Evolutionary conservation across 2,113 vertebrate species (phyloP).

Genomic region (Elephantulus edwardii): DNA sequence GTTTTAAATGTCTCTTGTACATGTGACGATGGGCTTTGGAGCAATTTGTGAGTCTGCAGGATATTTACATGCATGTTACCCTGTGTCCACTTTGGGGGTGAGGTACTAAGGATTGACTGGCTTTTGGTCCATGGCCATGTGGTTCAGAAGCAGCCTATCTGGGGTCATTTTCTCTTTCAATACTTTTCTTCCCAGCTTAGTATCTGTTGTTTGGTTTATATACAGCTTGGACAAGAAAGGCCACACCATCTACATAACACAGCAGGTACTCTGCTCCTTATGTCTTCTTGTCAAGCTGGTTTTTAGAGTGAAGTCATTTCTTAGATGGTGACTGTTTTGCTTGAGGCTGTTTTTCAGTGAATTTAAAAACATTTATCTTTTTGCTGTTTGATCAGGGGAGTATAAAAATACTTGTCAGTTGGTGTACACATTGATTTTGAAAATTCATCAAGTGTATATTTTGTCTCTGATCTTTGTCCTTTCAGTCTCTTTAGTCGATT

Average conservation of each 20-base stretch:
- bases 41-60: neutral
- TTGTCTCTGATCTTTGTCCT: constrained; percentile 34
- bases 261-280: neutral
- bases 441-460: constrained; percentile 12
- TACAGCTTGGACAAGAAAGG: constrained; percentile 1
- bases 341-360: constrained; percentile 55
- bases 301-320: constrained; percentile 35
- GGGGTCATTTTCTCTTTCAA: neutral
- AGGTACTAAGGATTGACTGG: neutral
- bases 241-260: neutral
- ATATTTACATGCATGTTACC: neutral
- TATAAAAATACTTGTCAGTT: constrained; percentile 64
- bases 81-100: neutral
- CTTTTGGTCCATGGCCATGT: neutral
- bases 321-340: constrained; percentile 53
- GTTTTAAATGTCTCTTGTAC: neutral
- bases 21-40: neutral
- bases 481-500: constrained; percentile 30
- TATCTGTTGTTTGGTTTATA: constrained; percentile 16
- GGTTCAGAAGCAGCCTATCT: neutral
- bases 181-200: neutral
- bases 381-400: constrained; percentile 16
- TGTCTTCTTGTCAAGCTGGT: neutral
- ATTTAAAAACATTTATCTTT: constrained; percentile 54
- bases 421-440: constrained; percentile 53